phyloP scores from a whole-genome alignment of 2,113 vertebrate genomes.

The Odocoileus hemionus region DNA sequence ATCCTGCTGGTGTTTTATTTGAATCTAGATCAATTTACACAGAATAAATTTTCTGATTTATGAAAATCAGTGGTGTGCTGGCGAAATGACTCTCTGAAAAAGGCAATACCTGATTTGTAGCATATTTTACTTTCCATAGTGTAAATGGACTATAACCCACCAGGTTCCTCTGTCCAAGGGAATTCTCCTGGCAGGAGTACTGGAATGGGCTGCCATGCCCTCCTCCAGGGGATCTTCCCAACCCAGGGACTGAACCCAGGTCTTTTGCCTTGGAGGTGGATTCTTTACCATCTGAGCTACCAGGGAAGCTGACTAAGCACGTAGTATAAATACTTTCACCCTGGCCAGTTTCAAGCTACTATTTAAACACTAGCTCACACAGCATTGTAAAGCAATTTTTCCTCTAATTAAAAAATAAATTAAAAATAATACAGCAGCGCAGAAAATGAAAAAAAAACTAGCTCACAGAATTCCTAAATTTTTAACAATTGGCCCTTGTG shows the following conservation, averaged over 20 bases:
- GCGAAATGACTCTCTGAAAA: neutral
- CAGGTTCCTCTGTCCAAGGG: neutral
- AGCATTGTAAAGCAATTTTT: neutral
- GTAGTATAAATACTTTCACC: neutral
- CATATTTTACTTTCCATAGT: neutral
- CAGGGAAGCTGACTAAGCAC: neutral
- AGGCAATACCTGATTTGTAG: neutral
- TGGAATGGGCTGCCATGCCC: neutral
- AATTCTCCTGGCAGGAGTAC: neutral
- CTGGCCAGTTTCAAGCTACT: too few species aligned
- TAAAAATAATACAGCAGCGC: neutral
- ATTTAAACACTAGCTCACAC: too few species aligned
- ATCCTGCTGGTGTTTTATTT: neutral
- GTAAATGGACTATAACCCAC: neutral
- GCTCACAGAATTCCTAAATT: neutral
- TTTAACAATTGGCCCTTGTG: neutral
- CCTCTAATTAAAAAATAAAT: neutral
- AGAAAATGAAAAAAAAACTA: neutral
- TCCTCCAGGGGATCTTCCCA: neutral
- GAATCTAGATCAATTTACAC: neutral
- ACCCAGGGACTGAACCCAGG: neutral
- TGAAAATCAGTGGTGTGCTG: neutral
- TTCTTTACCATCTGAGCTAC: neutral
- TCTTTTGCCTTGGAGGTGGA: neutral
- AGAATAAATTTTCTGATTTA: neutral